Conservation (phyloP, 2,888 invertebrate species). For the Conus canariensis region DNA sequence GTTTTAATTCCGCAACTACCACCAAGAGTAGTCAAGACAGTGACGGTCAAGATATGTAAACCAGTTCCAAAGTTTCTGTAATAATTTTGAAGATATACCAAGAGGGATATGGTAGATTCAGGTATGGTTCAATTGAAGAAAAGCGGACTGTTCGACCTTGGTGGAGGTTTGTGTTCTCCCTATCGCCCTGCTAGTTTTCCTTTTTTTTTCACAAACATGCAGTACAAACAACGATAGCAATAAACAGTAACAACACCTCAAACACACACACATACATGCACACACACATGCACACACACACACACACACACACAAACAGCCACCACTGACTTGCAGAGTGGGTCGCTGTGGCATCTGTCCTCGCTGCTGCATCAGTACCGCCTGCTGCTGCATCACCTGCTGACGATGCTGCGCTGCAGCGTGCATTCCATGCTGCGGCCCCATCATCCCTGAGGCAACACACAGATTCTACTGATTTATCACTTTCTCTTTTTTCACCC, state of each 20-base stretch:
- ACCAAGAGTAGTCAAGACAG: no score
- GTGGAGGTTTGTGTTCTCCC: no score
- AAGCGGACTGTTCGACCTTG: no score
- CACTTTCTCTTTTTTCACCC: no score
- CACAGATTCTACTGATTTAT: no score
- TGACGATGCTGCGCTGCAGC: neutral
- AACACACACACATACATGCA: neutral
- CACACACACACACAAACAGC: neutral
- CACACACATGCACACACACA: neutral
- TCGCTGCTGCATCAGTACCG: constrained; percentile 29
- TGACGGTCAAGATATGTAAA: no score
- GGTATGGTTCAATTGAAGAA: no score
- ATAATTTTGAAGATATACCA: no score
- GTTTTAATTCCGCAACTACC: no score
- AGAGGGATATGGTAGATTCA: no score
- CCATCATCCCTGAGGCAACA: constrained; percentile 25
- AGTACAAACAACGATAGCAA: neutral
- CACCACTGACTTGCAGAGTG: constrained; percentile 31
- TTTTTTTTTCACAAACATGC: neutral
- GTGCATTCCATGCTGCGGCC: constrained; percentile 37
- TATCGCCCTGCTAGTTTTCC: no score
- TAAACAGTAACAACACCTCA: neutral
- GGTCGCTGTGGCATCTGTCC: constrained; percentile 34
- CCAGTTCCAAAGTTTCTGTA: no score
- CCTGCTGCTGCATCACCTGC: constrained; percentile 25